These are phyloP conservation scores for Siniperca knerii DNA, from an alignment of 2,113 vertebrate genomes.

Conservation along the genomic window DNA sequence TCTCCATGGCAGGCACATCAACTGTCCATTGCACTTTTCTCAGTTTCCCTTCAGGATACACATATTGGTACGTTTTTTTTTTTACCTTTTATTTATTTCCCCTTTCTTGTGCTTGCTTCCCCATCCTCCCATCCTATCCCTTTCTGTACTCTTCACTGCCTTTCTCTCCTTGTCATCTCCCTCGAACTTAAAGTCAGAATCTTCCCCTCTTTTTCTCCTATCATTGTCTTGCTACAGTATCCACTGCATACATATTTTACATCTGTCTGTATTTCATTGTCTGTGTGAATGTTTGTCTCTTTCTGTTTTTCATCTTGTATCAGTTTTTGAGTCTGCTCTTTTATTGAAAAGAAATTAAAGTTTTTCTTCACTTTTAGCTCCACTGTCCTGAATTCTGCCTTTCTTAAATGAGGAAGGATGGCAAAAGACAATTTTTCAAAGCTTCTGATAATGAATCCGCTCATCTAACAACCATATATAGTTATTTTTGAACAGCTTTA, in stretches of 20 bases:
- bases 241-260: conserved; percentile 45
- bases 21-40: conserved; percentile 53
- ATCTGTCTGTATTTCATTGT: conserved; percentile 53
- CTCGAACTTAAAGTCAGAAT: conserved; percentile 30
- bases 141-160: conserved; percentile 23
- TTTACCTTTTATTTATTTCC: conserved; percentile 54
- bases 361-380: background rate
- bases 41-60: conserved; percentile 48
- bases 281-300: conserved; percentile 31
- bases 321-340: conserved; percentile 19
- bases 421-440: background rate
- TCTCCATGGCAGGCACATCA: conserved; percentile 29
- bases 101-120: conserved; percentile 24
- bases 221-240: conserved; percentile 27
- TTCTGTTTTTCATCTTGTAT: conserved; percentile 7
- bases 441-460: background rate
- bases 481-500: conserved; percentile 22
- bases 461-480: conserved; percentile 1
- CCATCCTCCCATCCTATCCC: conserved; percentile 10
- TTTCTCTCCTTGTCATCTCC: conserved; percentile 28
- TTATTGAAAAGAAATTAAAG: background rate
- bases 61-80: conserved; percentile 22
- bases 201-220: conserved; percentile 10
- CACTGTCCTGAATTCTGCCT: conserved; percentile 7
- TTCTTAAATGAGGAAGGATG: background rate